Evolutionary conservation across 2,888 invertebrate species (phyloP).

Genomic region (Pycnomerus fuliginosus): DNA sequence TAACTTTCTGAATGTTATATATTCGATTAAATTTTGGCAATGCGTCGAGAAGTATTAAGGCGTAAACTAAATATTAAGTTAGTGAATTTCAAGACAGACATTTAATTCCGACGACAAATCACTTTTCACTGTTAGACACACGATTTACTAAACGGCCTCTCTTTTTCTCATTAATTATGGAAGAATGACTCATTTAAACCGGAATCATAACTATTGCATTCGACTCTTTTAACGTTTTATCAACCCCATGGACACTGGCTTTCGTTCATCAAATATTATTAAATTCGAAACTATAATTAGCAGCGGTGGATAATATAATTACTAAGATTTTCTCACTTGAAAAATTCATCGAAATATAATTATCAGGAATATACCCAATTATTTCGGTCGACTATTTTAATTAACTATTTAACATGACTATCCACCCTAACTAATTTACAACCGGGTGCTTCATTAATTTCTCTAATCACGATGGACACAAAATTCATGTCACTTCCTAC

Average conservation of each 20-base stretch:
- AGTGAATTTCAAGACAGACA: conserved; percentile 27
- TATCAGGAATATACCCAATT: conserved; percentile 22
- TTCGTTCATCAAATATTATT: conserved; percentile 22
- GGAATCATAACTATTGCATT: too few species aligned
- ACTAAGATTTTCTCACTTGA: conserved; percentile 22
- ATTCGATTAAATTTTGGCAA: conserved; percentile 42
- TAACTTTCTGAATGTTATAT: conserved; percentile 36
- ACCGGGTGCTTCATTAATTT: conserved; percentile 13
- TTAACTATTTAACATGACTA: conserved; percentile 17
- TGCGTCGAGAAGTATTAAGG: conserved; percentile 38
- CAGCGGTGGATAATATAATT: conserved; percentile 22
- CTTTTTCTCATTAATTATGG: too few species aligned
- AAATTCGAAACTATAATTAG: conserved; percentile 26
- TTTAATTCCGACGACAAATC: conserved; percentile 19
- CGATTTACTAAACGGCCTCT: too few species aligned
- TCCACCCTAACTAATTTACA: conserved; percentile 16
- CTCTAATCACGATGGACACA: too few species aligned
- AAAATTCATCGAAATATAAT: conserved; percentile 25
- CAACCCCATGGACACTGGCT: too few species aligned
- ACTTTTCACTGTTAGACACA: too few species aligned
- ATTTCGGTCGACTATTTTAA: conserved; percentile 20
- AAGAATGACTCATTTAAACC: too few species aligned
- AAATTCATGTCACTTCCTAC: too few species aligned
- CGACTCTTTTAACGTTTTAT: conserved; percentile 15
- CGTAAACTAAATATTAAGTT: conserved; percentile 37